Evolutionary conservation across 2,797 vertebrate genomes (phyloP).

Genomic region (Sebastes vulpes): DNA sequence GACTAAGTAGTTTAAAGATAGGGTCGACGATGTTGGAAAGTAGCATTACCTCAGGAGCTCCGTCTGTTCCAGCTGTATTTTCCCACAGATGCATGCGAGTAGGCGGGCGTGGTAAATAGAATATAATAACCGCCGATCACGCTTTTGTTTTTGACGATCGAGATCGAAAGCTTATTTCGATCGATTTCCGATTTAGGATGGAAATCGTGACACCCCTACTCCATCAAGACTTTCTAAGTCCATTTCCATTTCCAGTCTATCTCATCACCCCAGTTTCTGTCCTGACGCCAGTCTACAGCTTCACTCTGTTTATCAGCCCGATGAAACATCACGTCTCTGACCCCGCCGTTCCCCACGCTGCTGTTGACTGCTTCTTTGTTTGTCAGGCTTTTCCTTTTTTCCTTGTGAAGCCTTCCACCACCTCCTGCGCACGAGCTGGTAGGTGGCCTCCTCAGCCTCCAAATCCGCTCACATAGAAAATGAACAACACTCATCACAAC

Average conservation of each 20-base stretch:
- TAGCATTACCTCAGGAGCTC: no score
- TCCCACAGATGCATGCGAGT: no score
- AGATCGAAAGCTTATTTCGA: no score
- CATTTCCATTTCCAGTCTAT: constrained; percentile 4
- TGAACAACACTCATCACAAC: constrained; percentile 52
- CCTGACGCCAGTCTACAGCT: neutral
- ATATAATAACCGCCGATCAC: no score
- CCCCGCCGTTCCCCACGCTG: constrained; percentile 14
- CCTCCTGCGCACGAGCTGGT: constrained; percentile 30
- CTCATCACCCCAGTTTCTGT: constrained; percentile 13
- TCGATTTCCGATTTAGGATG: no score
- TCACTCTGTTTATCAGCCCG: neutral
- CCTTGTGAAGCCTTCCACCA: constrained; percentile 25
- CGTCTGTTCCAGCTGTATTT: no score
- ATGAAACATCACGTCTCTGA: constrained; percentile 18
- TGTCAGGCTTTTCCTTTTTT: constrained; percentile 13
- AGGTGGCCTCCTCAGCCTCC: constrained; percentile 52
- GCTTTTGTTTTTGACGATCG: no score
- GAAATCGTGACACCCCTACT: neutral
- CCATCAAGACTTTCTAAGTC: neutral
- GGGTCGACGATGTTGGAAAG: no score
- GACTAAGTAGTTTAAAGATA: no score
- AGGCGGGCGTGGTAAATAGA: no score
- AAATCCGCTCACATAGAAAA: constrained; percentile 65
- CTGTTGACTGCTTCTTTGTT: constrained; percentile 27